Evolutionary conservation across 2,888 invertebrate species (phyloP), one percentile per base, ranked within the genome.

Genomic region (Theretra japonica): DNA sequence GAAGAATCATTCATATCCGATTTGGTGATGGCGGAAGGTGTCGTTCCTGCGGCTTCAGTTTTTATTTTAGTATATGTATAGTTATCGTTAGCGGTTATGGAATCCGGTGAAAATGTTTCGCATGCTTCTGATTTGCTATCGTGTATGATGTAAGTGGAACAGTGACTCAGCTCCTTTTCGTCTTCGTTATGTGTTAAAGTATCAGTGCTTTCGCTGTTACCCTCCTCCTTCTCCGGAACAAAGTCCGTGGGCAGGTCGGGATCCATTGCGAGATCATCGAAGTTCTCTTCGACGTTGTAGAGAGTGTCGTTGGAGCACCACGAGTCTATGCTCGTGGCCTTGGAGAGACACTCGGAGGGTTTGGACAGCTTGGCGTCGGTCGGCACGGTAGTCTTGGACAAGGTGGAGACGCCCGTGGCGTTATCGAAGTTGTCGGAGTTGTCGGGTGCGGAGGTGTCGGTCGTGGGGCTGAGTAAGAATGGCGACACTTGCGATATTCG

Each of bases 241-340:
- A 85, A 84, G 3, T 88, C 87, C 17, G 77, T 59, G 0, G 88
- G 86, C 2, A 88, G 75, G 8, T 94, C 94, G 17, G 90, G 84
- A 69, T 94, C 94, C 84, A 90, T 82, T 4, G 87, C 92, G 17
- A 94, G 81, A 77, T 95, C 95, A 73, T 95, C 94, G 79, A 95
- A 95, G 76, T 94, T 94, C 73, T 96, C 96, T 81, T 96, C 96
- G 50, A 96, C 94, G 80, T 96, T 96, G 83, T 96, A 96, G 3
- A 96, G 86, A 0, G 96, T 96, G 78, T 96, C 96, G 83, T 96
- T 96, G 30, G 96, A 96, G 85, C 96, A 96, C 93, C 96, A 96
- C 4, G 96, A 96, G 81, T 95, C 96, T 77, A 96, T 95, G 85
- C 95, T 96, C 48, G 95, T 95, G 0, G 96, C 95, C 82, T 94